A percentile compares a stretch with the other conserved stretches of the same genome.
Conservation (phyloP, 2,797 vertebrate species). For the Aulostomus chinensis region DNA sequence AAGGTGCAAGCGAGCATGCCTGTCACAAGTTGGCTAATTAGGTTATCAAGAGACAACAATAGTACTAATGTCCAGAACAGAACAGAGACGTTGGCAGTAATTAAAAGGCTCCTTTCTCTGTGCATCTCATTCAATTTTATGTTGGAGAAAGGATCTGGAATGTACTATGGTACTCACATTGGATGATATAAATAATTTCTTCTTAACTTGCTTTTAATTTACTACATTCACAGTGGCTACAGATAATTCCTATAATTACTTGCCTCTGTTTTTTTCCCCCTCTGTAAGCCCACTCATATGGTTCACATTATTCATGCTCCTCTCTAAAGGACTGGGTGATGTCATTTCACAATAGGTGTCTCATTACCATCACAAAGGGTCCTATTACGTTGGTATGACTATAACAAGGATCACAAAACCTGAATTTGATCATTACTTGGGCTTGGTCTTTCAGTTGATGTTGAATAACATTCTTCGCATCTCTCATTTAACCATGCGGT, state of each 20-base stretch:
- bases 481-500: constrained; percentile 9
- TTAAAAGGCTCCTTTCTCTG: constrained; percentile 57
- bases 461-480: constrained; percentile 4
- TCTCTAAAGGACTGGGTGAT: constrained; percentile 2
- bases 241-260: too few relatives aligned
- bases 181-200: constrained; percentile 42
- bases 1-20: constrained; percentile 65
- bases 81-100: constrained; percentile 70
- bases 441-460: constrained; percentile 11
- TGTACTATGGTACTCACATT: constrained; percentile 33
- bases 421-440: constrained; percentile 11
- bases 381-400: too few relatives aligned
- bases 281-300: not conserved
- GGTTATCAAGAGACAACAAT: constrained; percentile 59
- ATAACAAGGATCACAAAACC: too few relatives aligned
- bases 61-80: constrained; percentile 48
- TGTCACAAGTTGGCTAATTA: constrained; percentile 63
- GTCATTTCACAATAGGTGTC: constrained; percentile 3
- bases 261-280: not conserved
- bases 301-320: constrained; percentile 13
- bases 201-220: constrained; percentile 34
- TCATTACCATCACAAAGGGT: too few relatives aligned
- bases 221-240: constrained; percentile 40
- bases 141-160: constrained; percentile 61
- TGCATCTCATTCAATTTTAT: constrained; percentile 54